Percentiles rank a stretch among this genome's conserved stretches.
These are phyloP conservation scores for Saccopteryx bilineata DNA, from an alignment of 2,113 vertebrate species.

Conservation along the genomic window DNA sequence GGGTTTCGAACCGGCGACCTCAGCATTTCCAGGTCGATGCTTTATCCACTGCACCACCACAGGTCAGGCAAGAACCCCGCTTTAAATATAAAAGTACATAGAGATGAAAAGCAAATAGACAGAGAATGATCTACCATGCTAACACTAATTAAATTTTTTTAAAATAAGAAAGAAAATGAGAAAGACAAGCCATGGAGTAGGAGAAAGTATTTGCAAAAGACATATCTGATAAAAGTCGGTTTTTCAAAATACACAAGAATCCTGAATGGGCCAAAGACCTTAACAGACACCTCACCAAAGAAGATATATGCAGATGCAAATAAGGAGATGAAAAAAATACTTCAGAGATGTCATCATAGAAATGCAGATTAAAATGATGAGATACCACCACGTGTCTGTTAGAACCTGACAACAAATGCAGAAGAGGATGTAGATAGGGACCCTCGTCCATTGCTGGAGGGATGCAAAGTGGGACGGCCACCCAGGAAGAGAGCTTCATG, in stretches of 20 bases:
- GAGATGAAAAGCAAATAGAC: not conserved
- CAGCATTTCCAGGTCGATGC: too few species aligned
- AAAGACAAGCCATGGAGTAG: not conserved
- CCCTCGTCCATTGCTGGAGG: not conserved
- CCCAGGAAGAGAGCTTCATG: not conserved
- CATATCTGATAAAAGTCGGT: not conserved
- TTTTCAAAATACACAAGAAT: not conserved
- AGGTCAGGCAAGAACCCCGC: not conserved
- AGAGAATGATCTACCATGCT: not conserved
- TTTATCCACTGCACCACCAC: too few species aligned
- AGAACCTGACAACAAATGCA: not conserved
- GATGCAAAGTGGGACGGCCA: not conserved
- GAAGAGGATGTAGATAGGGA: not conserved
- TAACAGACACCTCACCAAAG: not conserved
- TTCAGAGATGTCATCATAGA: not conserved
- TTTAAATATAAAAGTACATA: conserved; percentile 5
- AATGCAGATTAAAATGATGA: not conserved
- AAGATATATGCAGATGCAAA: not conserved
- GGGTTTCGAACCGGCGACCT: too few species aligned
- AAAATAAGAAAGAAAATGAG: not conserved
- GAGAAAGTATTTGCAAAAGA: not conserved
- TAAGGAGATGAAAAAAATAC: not conserved
- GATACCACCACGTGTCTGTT: not conserved
- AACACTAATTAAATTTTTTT: not conserved
- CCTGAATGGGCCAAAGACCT: not conserved